These are phyloP conservation scores for Actinia tenebrosa DNA, from an alignment of 64 coral and sea anemone species.

Conservation along the genomic window DNA sequence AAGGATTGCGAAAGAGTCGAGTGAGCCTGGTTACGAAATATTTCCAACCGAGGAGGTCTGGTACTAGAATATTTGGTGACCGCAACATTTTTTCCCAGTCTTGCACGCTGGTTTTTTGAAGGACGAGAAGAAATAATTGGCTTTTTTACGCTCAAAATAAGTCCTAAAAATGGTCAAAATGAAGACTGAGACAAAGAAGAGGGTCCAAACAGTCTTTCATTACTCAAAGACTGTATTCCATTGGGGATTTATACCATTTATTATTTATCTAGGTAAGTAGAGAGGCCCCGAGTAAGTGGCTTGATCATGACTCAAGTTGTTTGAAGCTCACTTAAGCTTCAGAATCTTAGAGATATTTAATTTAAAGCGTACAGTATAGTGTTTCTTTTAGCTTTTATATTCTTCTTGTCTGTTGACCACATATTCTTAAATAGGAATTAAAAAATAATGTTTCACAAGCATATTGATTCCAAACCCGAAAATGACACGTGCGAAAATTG, in stretches of 20 bases:
- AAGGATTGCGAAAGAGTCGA: neutral
- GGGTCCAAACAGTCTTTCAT: conserved; percentile 75
- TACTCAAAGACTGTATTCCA: conserved; percentile 83
- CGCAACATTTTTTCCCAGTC: too few relatives aligned
- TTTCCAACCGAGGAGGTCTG: neutral
- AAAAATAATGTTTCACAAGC: neutral
- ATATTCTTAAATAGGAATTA: neutral
- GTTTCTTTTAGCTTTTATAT: neutral
- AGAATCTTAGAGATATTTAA: neutral
- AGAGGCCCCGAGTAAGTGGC: too few relatives aligned
- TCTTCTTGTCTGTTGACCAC: neutral
- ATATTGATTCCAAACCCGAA: neutral
- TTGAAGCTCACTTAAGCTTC: neutral
- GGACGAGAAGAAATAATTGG: neutral
- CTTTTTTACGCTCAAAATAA: neutral
- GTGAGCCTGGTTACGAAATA: conserved; percentile 1
- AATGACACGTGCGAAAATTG: too few relatives aligned
- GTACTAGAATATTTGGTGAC: neutral
- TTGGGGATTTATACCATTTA: conserved; percentile 92
- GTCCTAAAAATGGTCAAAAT: conserved; percentile 27
- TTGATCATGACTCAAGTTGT: too few relatives aligned
- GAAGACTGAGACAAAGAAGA: conserved; percentile 81
- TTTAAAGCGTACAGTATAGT: neutral
- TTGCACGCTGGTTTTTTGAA: neutral
- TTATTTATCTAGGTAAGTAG: conserved; percentile 81